Conservation (phyloP, 1,140 invertebrate genomes). For the Ceratina australensis region DNA sequence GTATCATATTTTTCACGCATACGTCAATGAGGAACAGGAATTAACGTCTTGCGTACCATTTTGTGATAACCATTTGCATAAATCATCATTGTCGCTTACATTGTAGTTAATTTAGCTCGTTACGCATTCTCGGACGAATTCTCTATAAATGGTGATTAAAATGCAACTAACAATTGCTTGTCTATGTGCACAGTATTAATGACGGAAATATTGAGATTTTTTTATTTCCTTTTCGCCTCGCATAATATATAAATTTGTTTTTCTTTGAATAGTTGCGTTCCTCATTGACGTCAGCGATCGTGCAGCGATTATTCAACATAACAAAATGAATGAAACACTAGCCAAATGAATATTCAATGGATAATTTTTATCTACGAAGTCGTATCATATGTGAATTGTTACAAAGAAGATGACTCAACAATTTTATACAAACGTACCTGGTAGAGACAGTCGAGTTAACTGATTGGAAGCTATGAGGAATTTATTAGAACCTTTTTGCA, state of each 20-base stretch:
- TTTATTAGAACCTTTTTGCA: slow-evolving; percentile 58
- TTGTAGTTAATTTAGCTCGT: slow-evolving; percentile 16
- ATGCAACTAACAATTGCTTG: slow-evolving; percentile 2
- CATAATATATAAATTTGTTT: not conserved
- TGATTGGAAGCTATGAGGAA: slow-evolving; percentile 71
- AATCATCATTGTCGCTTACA: not conserved
- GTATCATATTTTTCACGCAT: slow-evolving; percentile 64
- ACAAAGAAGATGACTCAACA: slow-evolving; percentile 62
- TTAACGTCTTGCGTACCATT: slow-evolving; percentile 29
- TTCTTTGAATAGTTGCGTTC: slow-evolving; percentile 43
- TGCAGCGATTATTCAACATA: slow-evolving; percentile 47
- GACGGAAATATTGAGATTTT: not conserved
- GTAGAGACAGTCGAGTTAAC: slow-evolving; percentile 72
- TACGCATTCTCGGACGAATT: not conserved
- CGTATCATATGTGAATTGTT: slow-evolving; percentile 55
- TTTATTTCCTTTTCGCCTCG: not conserved
- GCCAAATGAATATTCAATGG: slow-evolving; percentile 53
- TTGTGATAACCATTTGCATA: slow-evolving; percentile 18
- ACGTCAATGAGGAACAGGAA: slow-evolving; percentile 59
- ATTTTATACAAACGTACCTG: slow-evolving; percentile 76
- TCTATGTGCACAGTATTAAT: slow-evolving; percentile 17
- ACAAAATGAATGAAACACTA: slow-evolving; percentile 52
- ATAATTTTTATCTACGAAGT: slow-evolving; percentile 53
- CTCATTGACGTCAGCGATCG: slow-evolving; percentile 55
- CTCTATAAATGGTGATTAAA: not conserved